Percentiles rank a stretch among this genome's conserved stretches.
These are phyloP conservation scores for Riparia riparia DNA, from an alignment of 2,113 vertebrate species.

Conservation along the genomic window DNA sequence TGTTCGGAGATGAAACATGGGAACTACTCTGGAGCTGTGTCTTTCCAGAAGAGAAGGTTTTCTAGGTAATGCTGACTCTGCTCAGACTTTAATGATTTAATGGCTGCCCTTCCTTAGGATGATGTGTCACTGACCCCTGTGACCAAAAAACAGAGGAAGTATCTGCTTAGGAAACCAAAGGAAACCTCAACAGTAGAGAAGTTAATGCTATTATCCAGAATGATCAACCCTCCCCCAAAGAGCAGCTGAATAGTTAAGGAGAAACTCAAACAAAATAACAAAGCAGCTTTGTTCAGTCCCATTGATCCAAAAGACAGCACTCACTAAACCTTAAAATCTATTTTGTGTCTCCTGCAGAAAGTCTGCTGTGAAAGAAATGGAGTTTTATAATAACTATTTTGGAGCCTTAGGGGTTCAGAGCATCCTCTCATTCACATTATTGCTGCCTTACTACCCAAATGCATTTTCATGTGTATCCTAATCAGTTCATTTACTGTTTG, in stretches of 20 bases:
- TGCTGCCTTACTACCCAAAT: not conserved
- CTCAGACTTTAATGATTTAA: not conserved
- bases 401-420: constrained; percentile 13
- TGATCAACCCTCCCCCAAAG: accelerated
- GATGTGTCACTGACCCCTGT: not conserved
- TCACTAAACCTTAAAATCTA: constrained; percentile 18
- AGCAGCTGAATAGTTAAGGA: not conserved
- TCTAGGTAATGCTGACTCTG: not conserved
- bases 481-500: constrained; percentile 37
- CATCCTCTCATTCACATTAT: not conserved
- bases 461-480: not conserved
- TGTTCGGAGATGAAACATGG: not conserved
- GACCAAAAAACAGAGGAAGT: not conserved
- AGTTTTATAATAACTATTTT: constrained; percentile 13
- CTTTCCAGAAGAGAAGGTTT: not conserved
- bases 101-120: not conserved
- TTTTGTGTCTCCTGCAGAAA: constrained; percentile 14
- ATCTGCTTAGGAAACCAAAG: not conserved
- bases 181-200: not conserved
- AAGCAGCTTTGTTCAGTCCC: not conserved
- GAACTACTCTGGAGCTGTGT: not conserved
- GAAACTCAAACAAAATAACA: not conserved
- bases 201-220: not conserved
- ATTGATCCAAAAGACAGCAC: not conserved
- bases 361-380: constrained; percentile 39